These are phyloP conservation scores for Diabrotica virgifera DNA, from an alignment of 1,140 invertebrate genomes.

Conservation along the genomic window DNA sequence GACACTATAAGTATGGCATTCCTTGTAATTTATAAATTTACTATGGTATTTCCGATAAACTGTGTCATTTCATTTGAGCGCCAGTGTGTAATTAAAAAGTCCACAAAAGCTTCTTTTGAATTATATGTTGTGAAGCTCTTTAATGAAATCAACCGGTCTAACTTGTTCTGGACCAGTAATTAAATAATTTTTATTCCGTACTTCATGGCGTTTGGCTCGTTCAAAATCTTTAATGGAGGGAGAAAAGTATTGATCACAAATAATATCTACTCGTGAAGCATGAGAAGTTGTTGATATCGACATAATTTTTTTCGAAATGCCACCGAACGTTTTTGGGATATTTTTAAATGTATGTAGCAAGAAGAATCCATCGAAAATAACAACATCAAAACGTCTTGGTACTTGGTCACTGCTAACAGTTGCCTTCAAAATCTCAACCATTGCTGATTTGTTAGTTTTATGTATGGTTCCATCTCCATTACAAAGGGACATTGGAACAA, in stretches of 20 bases:
- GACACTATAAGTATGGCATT: conserved; percentile 5
- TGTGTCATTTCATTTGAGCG: not conserved
- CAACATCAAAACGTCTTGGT: conserved; percentile 30
- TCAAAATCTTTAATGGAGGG: too few species aligned
- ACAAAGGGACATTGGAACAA: conserved; percentile 35
- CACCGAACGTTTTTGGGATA: conserved; percentile 17
- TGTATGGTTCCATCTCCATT: conserved; percentile 25
- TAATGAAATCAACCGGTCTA: too few species aligned
- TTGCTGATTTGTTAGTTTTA: conserved; percentile 10
- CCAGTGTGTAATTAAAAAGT: conserved; percentile 27
- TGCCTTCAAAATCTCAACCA: conserved; percentile 13
- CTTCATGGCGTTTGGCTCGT: too few species aligned
- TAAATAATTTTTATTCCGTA: not conserved
- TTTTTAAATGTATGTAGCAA: conserved; percentile 11
- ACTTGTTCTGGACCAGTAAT: too few species aligned
- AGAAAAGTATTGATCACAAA: too few species aligned
- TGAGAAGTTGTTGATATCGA: conserved; percentile 14
- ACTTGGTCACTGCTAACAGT: too few species aligned
- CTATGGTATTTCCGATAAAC: conserved; percentile 9
- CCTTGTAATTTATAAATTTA: conserved; percentile 20
- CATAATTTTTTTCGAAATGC: conserved; percentile 18
- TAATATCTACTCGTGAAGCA: conserved; percentile 11
- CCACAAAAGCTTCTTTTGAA: conserved; percentile 16
- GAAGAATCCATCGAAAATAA: conserved; percentile 24
- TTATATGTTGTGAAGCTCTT: conserved; percentile 9